Conservation (phyloP, 2,888 invertebrate genomes). For the Macrophya alboannulata region DNA sequence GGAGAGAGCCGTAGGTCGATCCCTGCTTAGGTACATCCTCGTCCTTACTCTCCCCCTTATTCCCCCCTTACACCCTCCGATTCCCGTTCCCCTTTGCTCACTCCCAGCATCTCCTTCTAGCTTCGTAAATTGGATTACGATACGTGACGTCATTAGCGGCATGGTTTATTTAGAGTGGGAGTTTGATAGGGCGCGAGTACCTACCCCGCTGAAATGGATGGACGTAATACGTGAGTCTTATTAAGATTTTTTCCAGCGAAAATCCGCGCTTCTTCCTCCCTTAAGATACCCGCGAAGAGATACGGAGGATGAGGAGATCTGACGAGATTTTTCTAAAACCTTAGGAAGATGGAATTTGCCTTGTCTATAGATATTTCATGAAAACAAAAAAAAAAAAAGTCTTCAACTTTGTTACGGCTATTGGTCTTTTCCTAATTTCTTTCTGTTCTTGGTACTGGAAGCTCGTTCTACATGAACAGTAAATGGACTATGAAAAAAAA, state of each 20-base stretch:
- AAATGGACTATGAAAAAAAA: background rate
- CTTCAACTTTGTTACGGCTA: background rate
- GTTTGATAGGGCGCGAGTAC: conserved; percentile 49
- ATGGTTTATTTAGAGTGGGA: conserved; percentile 73
- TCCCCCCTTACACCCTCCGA: conserved; percentile 58
- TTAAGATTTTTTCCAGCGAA: conserved; percentile 37
- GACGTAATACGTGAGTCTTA: conserved; percentile 53
- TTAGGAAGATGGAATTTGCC: background rate
- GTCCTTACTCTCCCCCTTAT: conserved; percentile 44
- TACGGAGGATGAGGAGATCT: background rate
- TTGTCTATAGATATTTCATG: background rate
- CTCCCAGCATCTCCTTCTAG: conserved; percentile 63
- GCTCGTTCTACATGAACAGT: background rate
- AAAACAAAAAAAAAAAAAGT: conserved; percentile 4
- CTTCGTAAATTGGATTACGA: conserved; percentile 79
- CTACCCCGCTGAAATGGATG: conserved; percentile 40
- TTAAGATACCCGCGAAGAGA: background rate
- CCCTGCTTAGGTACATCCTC: conserved; percentile 65
- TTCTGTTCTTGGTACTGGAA: background rate
- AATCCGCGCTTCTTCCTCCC: background rate
- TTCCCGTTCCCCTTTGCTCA: conserved; percentile 65
- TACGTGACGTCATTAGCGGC: conserved; percentile 79
- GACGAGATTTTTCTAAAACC: background rate
- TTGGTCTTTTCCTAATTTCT: background rate
- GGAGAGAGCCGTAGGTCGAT: conserved; percentile 65